Evolutionary conservation across 2,888 invertebrate species (phyloP), one percentile per base, ranked within the genome.

Genomic region (Lithophane leautieri): DNA sequence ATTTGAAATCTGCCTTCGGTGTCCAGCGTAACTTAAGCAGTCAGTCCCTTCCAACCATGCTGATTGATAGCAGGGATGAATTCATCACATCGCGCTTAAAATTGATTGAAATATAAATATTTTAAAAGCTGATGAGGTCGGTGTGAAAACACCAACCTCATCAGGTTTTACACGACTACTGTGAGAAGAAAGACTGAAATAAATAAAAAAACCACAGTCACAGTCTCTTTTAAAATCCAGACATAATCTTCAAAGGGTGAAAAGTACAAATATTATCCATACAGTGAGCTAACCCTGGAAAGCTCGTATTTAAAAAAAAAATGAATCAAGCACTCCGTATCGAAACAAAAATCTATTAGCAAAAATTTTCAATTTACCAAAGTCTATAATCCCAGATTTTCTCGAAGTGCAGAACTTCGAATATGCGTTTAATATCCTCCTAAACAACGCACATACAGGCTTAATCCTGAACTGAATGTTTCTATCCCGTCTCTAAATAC

Each of bases 381-480:
- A 54, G 12, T n/a, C 25, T 4, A 25, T 1, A 52, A 68, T 54
- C 54, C 12, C 28, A 22, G 22, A 50, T 44, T 50, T 22, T 28
- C 40, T 54, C 8, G 8, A 19, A 47, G 12, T 42, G 14, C 52
- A 40, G 28, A 9, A 11, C 52, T 60, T 60, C 44, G 9, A 71
- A 66, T 50, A 66, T 62, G 44, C 54, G 19, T 65, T 71, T 61
- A 75, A 60, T 58, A 71, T 70, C 63, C 65, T 19, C 63, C 11
- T 74, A 61, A 42, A 76, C n/a, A 70, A 50, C 47, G 34, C 58
- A 65, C 65, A 60, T 47, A 62, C 70, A 42, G 63, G 63, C 70
- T 72, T 85, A 75, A 82, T 81, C 82, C 72, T 22, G 34, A 25
- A 34, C 78, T 61, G 75, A 75, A 83, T 78, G 82, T 84, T 84